These are phyloP conservation scores for Micrastur ruficollis DNA, from an alignment of 2,797 vertebrate genomes.

Conservation along the genomic window DNA sequence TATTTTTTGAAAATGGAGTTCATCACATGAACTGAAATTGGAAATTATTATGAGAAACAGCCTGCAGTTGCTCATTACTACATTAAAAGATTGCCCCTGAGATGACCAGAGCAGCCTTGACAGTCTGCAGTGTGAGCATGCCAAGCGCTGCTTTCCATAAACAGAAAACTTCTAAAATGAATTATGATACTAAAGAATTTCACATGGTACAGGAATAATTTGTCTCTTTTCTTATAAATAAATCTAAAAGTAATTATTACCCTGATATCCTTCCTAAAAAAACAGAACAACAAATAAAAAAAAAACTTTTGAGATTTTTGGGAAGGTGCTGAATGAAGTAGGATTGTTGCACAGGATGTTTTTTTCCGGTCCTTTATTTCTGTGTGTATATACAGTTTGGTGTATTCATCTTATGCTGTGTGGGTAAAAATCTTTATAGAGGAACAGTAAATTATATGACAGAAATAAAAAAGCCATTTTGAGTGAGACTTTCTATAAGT, in stretches of 20 bases:
- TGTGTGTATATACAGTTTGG: neutral
- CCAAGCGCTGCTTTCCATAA: neutral
- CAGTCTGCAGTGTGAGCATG: neutral
- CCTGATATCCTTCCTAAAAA: neutral
- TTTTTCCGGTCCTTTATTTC: neutral
- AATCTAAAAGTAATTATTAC: neutral
- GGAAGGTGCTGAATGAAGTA: neutral
- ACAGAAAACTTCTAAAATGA: neutral
- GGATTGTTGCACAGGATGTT: neutral
- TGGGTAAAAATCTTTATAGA: neutral
- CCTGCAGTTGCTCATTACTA: neutral
- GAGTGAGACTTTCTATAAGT: neutral
- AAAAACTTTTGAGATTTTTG: neutral
- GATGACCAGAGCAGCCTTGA: neutral
- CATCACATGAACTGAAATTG: neutral
- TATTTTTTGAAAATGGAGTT: neutral
- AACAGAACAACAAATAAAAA: neutral
- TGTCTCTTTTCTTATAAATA: neutral
- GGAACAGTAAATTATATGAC: neutral
- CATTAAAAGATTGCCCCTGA: neutral
- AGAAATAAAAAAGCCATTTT: neutral
- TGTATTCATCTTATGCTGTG: neutral
- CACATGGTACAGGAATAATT: neutral
- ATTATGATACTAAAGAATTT: neutral
- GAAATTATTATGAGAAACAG: neutral